Percentiles rank a stretch among this genome's conserved stretches.
These are phyloP conservation scores for Chloroceryle amazona DNA, from an alignment of 2,797 vertebrate genomes.

Conservation along the genomic window DNA sequence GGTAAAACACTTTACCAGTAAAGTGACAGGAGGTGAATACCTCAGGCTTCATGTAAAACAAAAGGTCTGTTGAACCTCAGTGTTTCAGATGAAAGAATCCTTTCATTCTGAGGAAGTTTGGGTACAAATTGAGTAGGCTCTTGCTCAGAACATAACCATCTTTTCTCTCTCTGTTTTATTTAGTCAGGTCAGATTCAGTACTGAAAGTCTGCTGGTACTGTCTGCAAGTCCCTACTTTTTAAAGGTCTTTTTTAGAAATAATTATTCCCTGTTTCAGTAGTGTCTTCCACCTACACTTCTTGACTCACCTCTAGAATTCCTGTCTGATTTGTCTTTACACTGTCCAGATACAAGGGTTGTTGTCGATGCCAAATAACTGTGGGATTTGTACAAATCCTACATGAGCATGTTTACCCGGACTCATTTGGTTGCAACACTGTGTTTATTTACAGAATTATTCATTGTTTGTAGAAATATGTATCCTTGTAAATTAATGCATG, in stretches of 20 bases:
- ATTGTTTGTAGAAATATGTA: not conserved
- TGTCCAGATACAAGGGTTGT: fast-evolving
- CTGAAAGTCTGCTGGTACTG: not conserved
- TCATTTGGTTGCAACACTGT: not conserved
- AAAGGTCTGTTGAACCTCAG: not conserved
- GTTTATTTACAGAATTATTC: not conserved
- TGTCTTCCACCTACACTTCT: not conserved
- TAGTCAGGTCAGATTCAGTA: not conserved
- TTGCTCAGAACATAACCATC: not conserved
- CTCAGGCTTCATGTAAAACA: conserved; percentile 30
- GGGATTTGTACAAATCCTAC: not conserved
- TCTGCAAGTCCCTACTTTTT: not conserved
- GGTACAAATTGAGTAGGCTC: not conserved
- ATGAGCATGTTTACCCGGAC: not conserved
- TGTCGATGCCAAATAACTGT: not conserved
- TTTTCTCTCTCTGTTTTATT: not conserved
- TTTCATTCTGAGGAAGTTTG: not conserved
- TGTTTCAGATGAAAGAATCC: not conserved
- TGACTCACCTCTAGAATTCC: not conserved
- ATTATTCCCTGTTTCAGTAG: not conserved
- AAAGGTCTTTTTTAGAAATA: not conserved
- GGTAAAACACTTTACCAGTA: not conserved
- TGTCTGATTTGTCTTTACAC: not conserved
- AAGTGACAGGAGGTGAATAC: conserved; percentile 25
- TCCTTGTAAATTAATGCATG: not conserved